Evolutionary conservation across 2,113 vertebrate genomes (phyloP).

Genomic region (Sakesphorus luctuosus): DNA sequence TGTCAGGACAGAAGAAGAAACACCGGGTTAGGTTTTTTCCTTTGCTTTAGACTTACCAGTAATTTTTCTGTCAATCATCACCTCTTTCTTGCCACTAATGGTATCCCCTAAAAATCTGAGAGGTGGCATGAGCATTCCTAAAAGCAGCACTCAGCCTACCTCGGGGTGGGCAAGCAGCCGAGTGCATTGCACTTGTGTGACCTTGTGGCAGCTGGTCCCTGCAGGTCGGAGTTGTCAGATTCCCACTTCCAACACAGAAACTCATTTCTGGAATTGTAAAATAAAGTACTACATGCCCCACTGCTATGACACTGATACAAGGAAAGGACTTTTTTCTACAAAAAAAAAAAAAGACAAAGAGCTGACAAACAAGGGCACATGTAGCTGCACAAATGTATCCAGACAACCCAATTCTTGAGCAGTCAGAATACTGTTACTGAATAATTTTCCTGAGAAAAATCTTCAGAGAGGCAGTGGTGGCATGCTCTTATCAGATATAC

Average conservation of each 20-base stretch:
- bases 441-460: slow-evolving; percentile 13
- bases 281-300: neutral
- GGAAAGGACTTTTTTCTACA: neutral
- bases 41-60: neutral
- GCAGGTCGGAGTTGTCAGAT: neutral
- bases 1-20: slow-evolving; percentile 10
- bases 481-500: neutral
- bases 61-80: slow-evolving; percentile 27
- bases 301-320: neutral
- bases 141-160: neutral
- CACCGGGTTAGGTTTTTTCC: neutral
- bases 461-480: slow-evolving; percentile 15
- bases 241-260: neutral
- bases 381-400: neutral
- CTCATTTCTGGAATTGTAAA: neutral
- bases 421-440: neutral
- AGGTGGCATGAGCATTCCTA: neutral
- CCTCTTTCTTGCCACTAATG: neutral
- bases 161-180: neutral
- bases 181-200: neutral
- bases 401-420: neutral
- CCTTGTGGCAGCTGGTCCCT: neutral
- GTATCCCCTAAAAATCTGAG: neutral
- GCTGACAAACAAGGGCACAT: slow-evolving; percentile 11
- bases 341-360: neutral